Percentiles rank a stretch among this genome's conserved stretches.
phyloP scores from a whole-genome alignment of 2,888 invertebrate species.

The Nebria salina region DNA sequence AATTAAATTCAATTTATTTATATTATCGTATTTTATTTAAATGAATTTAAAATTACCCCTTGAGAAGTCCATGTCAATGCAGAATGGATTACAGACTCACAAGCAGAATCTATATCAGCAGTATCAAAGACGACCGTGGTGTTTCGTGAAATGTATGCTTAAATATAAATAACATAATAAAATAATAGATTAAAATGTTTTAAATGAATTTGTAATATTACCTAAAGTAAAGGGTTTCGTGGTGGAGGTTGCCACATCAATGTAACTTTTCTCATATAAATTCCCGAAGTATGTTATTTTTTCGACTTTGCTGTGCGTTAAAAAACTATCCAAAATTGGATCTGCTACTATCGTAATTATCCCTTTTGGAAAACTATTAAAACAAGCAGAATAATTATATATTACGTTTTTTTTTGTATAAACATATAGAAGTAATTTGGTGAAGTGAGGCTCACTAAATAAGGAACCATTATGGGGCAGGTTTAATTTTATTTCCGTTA shows the following conservation, averaged over 20 bases:
- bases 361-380: conserved; percentile 53
- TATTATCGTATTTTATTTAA: not conserved
- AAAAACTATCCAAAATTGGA: conserved; percentile 17
- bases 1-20: not conserved
- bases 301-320: conserved; percentile 13
- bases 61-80: conserved; percentile 66
- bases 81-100: conserved; percentile 61
- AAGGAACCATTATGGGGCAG: too few relatives aligned
- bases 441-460: too few relatives aligned
- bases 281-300: conserved; percentile 36
- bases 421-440: too few relatives aligned
- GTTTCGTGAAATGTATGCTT: conserved; percentile 61
- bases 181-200: conserved; percentile 3
- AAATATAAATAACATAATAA: conserved; percentile 50
- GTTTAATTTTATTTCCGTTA: too few relatives aligned
- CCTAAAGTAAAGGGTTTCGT: conserved; percentile 19
- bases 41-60: conserved; percentile 61
- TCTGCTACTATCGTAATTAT: conserved; percentile 49
- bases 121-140: conserved; percentile 66
- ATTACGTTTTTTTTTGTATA: not conserved
- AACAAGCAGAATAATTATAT: conserved; percentile 9
- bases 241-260: conserved; percentile 10
- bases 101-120: conserved; percentile 68
- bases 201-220: conserved; percentile 7
- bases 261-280: conserved; percentile 22